Conservation (phyloP, 2,888 invertebrate species). For the Lasius platythorax region DNA sequence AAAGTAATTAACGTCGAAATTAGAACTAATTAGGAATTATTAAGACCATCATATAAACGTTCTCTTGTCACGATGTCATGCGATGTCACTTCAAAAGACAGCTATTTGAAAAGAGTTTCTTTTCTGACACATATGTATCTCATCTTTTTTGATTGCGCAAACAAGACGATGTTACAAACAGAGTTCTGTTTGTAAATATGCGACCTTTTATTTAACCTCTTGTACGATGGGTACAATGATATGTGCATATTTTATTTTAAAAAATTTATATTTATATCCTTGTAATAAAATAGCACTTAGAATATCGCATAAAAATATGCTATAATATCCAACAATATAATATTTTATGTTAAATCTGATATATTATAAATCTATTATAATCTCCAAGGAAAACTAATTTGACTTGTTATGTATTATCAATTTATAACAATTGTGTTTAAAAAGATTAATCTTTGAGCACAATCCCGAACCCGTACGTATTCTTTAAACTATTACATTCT, state of each 20-base stretch:
- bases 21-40: constrained; percentile 71
- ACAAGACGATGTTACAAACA: neutral
- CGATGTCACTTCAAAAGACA: constrained; percentile 10
- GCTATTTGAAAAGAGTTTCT: neutral
- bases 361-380: neutral
- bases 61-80: constrained; percentile 20
- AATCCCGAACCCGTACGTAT: neutral
- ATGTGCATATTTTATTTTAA: neutral
- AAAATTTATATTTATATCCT: neutral
- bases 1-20: constrained; percentile 72
- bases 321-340: neutral
- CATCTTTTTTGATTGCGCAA: constrained; percentile 12
- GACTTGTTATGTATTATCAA: neutral
- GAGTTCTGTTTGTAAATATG: neutral
- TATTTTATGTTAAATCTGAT: neutral
- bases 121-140: neutral
- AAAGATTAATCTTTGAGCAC: neutral
- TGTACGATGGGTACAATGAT: neutral
- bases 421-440: neutral
- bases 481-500: neutral
- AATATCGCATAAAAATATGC: neutral
- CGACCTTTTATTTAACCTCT: neutral
- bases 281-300: neutral
- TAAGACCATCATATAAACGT: constrained; percentile 52
- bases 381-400: neutral